Conservation (phyloP, 1,140 invertebrate species). For the Acromyrmex echinatior region DNA sequence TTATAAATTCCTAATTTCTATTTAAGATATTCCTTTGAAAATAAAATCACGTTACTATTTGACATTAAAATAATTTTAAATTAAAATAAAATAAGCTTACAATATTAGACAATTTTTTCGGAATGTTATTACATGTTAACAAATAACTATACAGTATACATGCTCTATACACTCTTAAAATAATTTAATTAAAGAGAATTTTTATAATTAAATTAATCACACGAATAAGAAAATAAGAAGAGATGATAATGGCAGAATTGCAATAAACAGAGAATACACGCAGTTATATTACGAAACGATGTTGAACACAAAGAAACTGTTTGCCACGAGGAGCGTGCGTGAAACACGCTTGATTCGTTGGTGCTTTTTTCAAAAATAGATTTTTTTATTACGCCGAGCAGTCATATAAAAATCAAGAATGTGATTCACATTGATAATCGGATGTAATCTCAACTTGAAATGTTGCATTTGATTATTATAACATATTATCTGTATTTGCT, state of each 20-base stretch:
- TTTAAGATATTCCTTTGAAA: background rate
- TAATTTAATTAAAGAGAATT: background rate
- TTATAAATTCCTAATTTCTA: background rate
- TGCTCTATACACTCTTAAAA: background rate
- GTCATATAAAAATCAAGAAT: slow-evolving; percentile 7
- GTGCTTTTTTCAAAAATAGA: slow-evolving; percentile 44
- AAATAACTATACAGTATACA: background rate
- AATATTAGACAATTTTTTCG: background rate
- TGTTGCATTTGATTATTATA: background rate
- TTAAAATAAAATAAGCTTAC: background rate
- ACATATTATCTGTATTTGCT: background rate
- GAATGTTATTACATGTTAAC: background rate
- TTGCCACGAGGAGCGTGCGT: slow-evolving; percentile 10
- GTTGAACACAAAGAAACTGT: slow-evolving; percentile 55
- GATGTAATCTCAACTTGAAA: background rate
- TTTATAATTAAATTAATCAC: background rate
- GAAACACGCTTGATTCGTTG: slow-evolving; percentile 16
- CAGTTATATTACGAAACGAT: background rate
- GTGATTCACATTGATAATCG: background rate
- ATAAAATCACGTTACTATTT: background rate
- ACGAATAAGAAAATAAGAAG: background rate
- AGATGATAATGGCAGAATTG: background rate
- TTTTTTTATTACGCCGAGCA: background rate
- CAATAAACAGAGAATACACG: slow-evolving; percentile 34
- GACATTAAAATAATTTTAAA: background rate